A percentile compares a stretch with the other conserved stretches of the same genome.
Evolutionary conservation across 2,888 invertebrate species (phyloP).

Genomic region (Portevinia maculata): DNA sequence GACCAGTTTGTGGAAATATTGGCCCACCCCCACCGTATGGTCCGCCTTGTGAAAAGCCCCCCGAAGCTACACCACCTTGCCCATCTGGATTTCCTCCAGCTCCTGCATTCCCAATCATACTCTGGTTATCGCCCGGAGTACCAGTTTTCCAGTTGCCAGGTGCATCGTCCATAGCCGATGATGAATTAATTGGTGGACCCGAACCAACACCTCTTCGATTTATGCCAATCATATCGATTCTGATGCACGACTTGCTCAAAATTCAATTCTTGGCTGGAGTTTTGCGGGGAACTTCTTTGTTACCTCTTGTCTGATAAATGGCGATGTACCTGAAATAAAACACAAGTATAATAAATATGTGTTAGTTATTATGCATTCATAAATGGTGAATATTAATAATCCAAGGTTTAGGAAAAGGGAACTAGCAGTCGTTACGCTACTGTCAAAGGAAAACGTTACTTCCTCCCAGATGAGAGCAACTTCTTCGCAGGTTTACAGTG

Average conservation of each 20-base stretch:
- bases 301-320: not conserved
- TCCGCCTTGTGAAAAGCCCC: constrained; percentile 85
- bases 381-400: no score
- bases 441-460: no score
- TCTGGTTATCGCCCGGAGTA: constrained; percentile 81
- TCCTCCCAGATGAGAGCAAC: no score
- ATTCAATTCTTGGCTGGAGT: not conserved
- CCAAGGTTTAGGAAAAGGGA: no score
- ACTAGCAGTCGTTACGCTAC: no score
- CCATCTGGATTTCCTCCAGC: constrained; percentile 86
- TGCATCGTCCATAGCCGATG: constrained; percentile 90
- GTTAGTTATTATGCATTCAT: no score
- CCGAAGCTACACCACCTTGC: constrained; percentile 86
- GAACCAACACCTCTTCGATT: constrained; percentile 88
- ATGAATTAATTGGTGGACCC: constrained; percentile 86
- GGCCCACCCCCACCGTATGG: constrained; percentile 84
- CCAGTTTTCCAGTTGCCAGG: constrained; percentile 91
- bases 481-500: no score
- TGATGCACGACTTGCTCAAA: constrained; percentile 4
- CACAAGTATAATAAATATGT: not conserved
- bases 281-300: not conserved
- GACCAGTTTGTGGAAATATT: constrained; percentile 88
- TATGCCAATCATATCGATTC: constrained; percentile 86
- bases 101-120: constrained; percentile 78
- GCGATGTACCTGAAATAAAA: not conserved